Base-by-base conservation (phyloP, 2,888 invertebrate genomes). In the Yponomeuta cagnagella region DNA sequence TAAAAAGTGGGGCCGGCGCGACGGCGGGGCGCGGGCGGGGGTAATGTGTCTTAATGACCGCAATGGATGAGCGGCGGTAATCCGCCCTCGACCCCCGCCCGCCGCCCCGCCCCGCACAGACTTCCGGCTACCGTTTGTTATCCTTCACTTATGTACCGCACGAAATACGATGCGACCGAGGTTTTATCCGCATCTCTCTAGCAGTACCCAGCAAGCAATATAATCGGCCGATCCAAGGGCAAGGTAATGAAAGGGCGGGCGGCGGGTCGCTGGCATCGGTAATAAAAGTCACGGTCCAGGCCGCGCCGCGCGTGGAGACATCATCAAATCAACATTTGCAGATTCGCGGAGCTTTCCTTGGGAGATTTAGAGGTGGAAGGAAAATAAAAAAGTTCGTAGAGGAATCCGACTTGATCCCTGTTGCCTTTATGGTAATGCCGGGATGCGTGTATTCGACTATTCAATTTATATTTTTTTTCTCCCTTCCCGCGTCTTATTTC, bases 251-350 rank as follows among this genome's bases (percentile, higher is more conserved):
- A 31, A 33, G 52, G 43, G n/a, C 37, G 67, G 37, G 52, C 64
- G 64, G 64, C 30, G 10, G 64, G 64, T 64, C 52, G 52, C 15
- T 15, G 15, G 12, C 52, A 31, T 70, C 70, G 58, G 70, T 71
- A 71, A 72, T 74, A 74, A 73, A 75, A 71, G 70, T 71, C 74
- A 69, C 70, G 71, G 69, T 48, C 69, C 71, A 72, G 72, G 70
- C 67, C 70, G 70, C 72, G 69, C 70, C 66, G 69, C 72, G 69
- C 72, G 8, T 43, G 64, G 73, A 80, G 82, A 84, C 86, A 92
- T 92, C 92, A 92, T 92, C 92, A 92, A 92, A 92, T 92, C 92
- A 92, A 89, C 92, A 92, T 92, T 92, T 92, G 91, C 92, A 92
- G 92, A 93, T 92, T 92, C 89, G 87, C 92, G 90, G 85, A 89